phyloP scores from a whole-genome alignment of 2,888 invertebrate genomes.

The Lasioglossum figueresi region DNA sequence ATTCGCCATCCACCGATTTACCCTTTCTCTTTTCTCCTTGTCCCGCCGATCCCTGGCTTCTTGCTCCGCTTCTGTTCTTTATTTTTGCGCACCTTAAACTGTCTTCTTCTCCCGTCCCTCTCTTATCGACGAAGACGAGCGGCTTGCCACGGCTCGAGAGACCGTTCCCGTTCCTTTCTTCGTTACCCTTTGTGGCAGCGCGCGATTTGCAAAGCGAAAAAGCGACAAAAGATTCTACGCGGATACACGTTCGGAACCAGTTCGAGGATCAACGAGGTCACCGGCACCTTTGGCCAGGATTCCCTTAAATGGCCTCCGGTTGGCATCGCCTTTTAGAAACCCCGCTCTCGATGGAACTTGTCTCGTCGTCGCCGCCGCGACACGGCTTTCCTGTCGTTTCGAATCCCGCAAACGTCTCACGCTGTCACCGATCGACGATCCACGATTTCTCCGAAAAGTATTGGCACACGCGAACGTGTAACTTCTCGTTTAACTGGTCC shows the following conservation, averaged over 20 bases:
- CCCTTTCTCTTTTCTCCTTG: constrained; percentile 55
- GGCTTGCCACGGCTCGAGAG: neutral
- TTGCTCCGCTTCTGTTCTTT: constrained; percentile 46
- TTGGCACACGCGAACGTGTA: neutral
- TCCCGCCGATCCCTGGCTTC: constrained; percentile 21
- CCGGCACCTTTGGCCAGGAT: constrained; percentile 76
- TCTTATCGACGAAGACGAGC: constrained; percentile 40
- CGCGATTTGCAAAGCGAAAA: constrained; percentile 59
- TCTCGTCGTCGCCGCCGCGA: constrained; percentile 34
- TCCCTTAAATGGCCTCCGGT: constrained; percentile 79
- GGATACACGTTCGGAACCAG: constrained; percentile 65
- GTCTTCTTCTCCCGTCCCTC: constrained; percentile 10
- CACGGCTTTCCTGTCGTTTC: constrained; percentile 53
- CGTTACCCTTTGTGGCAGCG: constrained; percentile 31
- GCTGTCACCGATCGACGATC: constrained; percentile 2
- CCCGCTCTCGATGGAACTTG: constrained; percentile 63
- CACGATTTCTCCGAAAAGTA: constrained; percentile 4
- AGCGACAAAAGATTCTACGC: constrained; percentile 56
- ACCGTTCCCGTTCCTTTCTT: constrained; percentile 12
- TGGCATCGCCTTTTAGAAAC: constrained; percentile 79
- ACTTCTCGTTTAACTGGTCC: neutral
- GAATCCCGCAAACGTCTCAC: neutral
- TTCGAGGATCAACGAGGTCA: constrained; percentile 70
- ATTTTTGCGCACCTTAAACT: constrained; percentile 60
- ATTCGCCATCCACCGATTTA: constrained; percentile 57